A percentile compares a stretch with the other conserved stretches of the same genome.
phyloP scores from a whole-genome alignment of 2,797 vertebrate genomes.

The Octomys mimax region DNA sequence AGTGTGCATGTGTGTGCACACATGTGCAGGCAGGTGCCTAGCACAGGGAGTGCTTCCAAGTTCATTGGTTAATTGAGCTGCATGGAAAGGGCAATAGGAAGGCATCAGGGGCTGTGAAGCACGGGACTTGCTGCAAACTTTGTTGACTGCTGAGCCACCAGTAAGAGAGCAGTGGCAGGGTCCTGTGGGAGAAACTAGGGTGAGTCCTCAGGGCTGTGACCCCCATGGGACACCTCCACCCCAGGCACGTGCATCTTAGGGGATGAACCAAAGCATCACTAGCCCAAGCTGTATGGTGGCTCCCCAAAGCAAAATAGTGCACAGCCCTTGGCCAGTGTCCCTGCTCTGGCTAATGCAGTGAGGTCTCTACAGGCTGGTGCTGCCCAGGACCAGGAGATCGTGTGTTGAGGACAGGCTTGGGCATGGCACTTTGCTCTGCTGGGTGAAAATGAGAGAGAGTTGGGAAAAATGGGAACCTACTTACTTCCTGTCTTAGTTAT shows the following conservation, averaged over 20 bases:
- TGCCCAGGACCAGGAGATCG: accelerated
- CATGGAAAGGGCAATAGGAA: accelerated
- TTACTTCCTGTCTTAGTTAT: too few species aligned
- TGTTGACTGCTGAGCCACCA: neutral
- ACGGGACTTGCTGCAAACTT: neutral
- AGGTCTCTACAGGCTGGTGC: accelerated
- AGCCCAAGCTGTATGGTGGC: too few species aligned
- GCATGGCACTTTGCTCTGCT: accelerated
- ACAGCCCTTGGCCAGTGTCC: neutral
- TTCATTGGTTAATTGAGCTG: neutral
- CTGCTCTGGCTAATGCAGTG: neutral
- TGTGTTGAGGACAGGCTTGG: neutral
- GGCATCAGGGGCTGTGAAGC: neutral
- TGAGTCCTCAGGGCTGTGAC: too few species aligned
- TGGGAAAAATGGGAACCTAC: neutral
- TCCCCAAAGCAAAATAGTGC: too few species aligned
- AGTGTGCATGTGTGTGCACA: neutral
- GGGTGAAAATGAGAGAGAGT: neutral
- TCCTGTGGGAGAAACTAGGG: accelerated
- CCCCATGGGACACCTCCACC: neutral
- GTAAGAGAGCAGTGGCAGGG: neutral
- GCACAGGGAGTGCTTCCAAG: too few species aligned
- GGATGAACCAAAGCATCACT: accelerated
- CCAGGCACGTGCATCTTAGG: neutral
- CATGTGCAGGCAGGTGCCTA: neutral